Base-by-base conservation (phyloP, 2,888 invertebrate genomes). In the Leptopilina syphax region DNA sequence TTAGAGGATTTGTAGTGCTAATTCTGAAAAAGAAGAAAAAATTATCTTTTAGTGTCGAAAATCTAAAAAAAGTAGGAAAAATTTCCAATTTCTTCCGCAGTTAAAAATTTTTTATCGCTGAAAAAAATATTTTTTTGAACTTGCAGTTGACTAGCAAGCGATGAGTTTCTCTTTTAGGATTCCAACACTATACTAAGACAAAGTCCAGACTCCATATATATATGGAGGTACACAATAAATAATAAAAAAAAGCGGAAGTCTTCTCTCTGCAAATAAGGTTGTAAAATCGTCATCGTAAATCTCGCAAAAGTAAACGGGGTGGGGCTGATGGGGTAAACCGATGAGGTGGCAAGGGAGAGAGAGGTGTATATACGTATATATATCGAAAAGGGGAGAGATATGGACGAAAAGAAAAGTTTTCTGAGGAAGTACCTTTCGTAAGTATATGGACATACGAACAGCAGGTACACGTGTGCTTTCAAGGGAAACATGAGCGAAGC, bases 261-360 rank as follows among this genome's bases (percentile, higher is more conserved):
- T 82, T 83, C 82, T 78, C 82, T 83, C 82, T 73, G 82, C 85
- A 86, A 88, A 89, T 88, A 86, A 87, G 86, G 86, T 87, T 87
- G 87, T 89, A 89, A 89, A 89, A 88, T 89, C 86, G 86, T 89
- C 88, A 87, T 84, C 85, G 87, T 89, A 89, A 89, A 89, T 89
- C 87, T 89, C 85, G 83, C 81, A 79, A 79, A 63, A 82, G 82
- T 79, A 82, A 83, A 83, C 80, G 76, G 79, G 83, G 83, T 81
- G 79, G 84, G 79, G 77, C 82, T 82, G 83, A 85, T 84, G 68
- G 66, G 18, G 76, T 66, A 47, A 63, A 76, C 47, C 77, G 63
- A 8, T 70, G 81, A 78, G 77, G 76, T 68, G 34, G 65, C 76
- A 77, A 60, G 70, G 65, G 79, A 67, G 77, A 57, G 78, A 79